Evolutionary conservation across 2,888 invertebrate species (phyloP), one percentile per base, ranked within the genome.

Genomic region (Eudasyphora cyanicolor): DNA sequence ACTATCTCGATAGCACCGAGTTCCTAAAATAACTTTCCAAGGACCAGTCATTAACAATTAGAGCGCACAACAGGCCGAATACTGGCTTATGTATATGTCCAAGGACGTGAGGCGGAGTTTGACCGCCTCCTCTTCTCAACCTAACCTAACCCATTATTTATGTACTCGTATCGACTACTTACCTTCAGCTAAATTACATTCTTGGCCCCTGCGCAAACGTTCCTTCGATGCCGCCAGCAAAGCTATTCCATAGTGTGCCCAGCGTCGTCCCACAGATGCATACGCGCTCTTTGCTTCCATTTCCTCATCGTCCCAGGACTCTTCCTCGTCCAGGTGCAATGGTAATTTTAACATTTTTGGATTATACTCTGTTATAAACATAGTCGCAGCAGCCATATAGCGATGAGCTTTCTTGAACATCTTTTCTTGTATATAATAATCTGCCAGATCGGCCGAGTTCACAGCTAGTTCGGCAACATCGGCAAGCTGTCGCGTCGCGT

Each of bases 371-470:
- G 89, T n/a, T n/a, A n/a, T n/a, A 92, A 88, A 21, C n/a, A 35
- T 94, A 0, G 95, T 95, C n/a, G 97, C 95, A 5, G 96, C 96
- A 4, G 96, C 95, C 82, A 98, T 93, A 91, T 98, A 97, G 92
- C 98, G 97, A 49, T 97, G 93, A 0, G 97, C 96, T 89, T 95
- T 95, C 82, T 93, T 94, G 86, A 96, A 97, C 4, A 95, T 95
- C 89, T 95, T 94, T 76, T 95, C 94, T 79, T 96, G 95, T 89
- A 97, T 95, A 90, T 97, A 98, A 92, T 96, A 97, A 90, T 98
- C 98, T 0, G 98, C 97, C 57, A 98, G 92, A 0, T 98, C 97
- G 0, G 98, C 98, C 0, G 96, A 95, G 92, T 98, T 98, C 12
- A 98, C 91, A 0, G 97, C 95, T 97, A 98, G 98, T 86, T 98